Percentiles rank a stretch among this genome's conserved stretches.
These are phyloP conservation scores for Limnothrissa miodon DNA, from an alignment of 2,113 vertebrate genomes.

Conservation along the genomic window DNA sequence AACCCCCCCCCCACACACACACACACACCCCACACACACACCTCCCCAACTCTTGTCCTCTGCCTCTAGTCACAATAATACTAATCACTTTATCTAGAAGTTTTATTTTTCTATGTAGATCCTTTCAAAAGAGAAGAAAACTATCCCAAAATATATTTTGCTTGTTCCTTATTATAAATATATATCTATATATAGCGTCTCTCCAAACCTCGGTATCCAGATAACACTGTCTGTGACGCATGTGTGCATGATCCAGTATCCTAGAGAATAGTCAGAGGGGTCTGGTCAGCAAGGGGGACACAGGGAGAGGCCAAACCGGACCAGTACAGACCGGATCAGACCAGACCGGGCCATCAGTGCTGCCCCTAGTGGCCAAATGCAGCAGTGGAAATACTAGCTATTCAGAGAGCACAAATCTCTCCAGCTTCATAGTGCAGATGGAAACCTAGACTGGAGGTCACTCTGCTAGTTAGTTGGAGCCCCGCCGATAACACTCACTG, in stretches of 20 bases:
- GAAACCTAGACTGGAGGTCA: too few relatives aligned
- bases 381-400: too few relatives aligned
- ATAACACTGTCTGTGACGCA: conserved; percentile 57
- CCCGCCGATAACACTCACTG: too few relatives aligned
- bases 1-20: not conserved
- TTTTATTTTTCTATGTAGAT: conserved; percentile 46
- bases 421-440: too few relatives aligned
- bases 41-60: too few relatives aligned
- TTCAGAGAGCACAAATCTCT: too few relatives aligned
- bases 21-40: too few relatives aligned
- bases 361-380: not conserved
- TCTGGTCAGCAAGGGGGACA: not conserved
- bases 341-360: not conserved
- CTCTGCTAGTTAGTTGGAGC: too few relatives aligned
- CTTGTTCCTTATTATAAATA: conserved; percentile 28
- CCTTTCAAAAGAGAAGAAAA: conserved; percentile 24
- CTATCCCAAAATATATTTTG: conserved; percentile 29
- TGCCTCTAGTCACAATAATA: conserved; percentile 4
- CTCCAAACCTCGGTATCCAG: conserved; percentile 40
- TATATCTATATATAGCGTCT: conserved; percentile 19
- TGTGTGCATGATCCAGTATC: conserved; percentile 63
- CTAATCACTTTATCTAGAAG: conserved; percentile 46
- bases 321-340: too few relatives aligned
- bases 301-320: too few relatives aligned
- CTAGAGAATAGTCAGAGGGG: not conserved